A percentile compares a stretch with the other conserved stretches of the same genome.
Conservation (phyloP, 2,113 vertebrate genomes). For the Chroicocephalus ridibundus region DNA sequence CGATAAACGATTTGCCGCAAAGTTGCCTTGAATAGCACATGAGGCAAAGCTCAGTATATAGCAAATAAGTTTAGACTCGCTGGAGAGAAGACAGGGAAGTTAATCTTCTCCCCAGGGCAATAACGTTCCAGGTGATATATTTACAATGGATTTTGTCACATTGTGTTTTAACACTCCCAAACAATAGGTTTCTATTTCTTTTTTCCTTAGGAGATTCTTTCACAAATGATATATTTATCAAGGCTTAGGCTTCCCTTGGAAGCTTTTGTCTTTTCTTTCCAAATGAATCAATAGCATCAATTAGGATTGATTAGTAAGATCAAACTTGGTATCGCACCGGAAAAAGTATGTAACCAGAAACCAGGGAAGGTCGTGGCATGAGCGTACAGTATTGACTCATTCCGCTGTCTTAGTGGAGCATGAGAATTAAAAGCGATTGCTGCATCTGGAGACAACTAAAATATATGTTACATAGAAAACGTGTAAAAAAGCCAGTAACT, state of each 20-base stretch:
- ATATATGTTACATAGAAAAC: neutral
- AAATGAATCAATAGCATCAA: neutral
- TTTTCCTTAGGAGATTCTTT: neutral
- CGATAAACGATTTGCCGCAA: slow-evolving; percentile 26
- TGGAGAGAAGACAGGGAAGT: neutral
- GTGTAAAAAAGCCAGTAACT: neutral
- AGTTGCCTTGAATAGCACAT: slow-evolving; percentile 11
- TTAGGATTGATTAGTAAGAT: neutral
- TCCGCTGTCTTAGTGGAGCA: fast-evolving
- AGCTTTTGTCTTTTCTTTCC: neutral
- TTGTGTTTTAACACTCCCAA: neutral
- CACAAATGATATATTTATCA: neutral
- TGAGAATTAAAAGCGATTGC: neutral
- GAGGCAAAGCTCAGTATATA: neutral
- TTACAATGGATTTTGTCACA: slow-evolving; percentile 29
- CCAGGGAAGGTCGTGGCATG: neutral
- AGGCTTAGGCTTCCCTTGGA: neutral
- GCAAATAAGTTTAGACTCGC: neutral
- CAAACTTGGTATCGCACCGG: neutral
- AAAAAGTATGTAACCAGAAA: fast-evolving
- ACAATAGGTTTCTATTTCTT: neutral
- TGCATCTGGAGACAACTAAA: neutral
- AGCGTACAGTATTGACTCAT: fast-evolving
- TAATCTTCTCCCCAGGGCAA: slow-evolving; percentile 7
- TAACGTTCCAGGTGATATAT: slow-evolving; percentile 36